These are phyloP conservation scores for Melolontha melolontha DNA, from an alignment of 2,888 invertebrate genomes.

Conservation along the genomic window DNA sequence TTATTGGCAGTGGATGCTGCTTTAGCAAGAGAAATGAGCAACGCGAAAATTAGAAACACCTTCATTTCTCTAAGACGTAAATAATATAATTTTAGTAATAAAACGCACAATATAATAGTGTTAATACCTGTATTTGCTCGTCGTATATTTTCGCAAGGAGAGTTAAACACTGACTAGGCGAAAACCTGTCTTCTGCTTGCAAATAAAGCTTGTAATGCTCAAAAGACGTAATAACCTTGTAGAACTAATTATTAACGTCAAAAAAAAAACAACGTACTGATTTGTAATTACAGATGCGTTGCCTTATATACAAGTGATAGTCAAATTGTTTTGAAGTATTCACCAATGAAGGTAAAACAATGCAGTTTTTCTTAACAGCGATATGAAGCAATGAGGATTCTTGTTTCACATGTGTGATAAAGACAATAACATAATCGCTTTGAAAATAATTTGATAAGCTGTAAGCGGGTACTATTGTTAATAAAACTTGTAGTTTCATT, in stretches of 20 bases:
- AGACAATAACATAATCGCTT: too few relatives aligned
- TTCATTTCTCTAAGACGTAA: conserved; percentile 42
- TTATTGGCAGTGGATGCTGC: conserved; percentile 35
- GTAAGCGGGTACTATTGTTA: too few relatives aligned
- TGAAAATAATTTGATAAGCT: too few relatives aligned
- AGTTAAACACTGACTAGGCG: conserved; percentile 23
- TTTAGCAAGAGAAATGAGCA: conserved; percentile 28
- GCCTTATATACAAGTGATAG: conserved; percentile 22
- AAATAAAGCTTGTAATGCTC: conserved; percentile 21
- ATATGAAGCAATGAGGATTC: background rate
- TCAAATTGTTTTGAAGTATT: conserved; percentile 3
- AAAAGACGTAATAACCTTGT: conserved; percentile 29
- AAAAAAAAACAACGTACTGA: conserved; percentile 24
- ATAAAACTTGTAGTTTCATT: too few relatives aligned
- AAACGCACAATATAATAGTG: background rate
- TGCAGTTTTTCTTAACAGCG: background rate
- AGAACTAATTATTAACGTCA: conserved; percentile 4
- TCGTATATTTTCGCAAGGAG: background rate
- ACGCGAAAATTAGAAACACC: conserved; percentile 37
- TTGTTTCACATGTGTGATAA: background rate
- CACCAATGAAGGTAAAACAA: conserved; percentile 12
- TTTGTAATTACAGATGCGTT: conserved; percentile 9
- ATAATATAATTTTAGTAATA: background rate
- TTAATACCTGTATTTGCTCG: conserved; percentile 10
- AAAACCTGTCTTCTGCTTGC: conserved; percentile 21